Evolutionary conservation across 1,140 invertebrate species (phyloP).

Genomic region (Adelges cooleyi): DNA sequence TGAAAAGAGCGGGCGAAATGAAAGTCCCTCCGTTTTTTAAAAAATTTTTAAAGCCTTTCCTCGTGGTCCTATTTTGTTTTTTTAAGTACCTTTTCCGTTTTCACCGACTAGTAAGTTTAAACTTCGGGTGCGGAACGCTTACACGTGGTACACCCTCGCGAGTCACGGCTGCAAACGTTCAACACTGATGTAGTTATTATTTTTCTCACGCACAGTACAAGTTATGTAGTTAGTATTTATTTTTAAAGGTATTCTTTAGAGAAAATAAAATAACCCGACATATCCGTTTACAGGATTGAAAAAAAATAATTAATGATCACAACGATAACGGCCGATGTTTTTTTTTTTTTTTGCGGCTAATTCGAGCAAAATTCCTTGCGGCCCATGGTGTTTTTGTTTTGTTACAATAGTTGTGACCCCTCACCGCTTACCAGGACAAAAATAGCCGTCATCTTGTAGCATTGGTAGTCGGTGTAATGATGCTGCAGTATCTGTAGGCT

Average conservation of each 20-base stretch:
- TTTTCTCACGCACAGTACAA: not conserved
- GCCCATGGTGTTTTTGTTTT: not conserved
- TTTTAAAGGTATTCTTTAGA: not conserved
- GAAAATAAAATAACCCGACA: not conserved
- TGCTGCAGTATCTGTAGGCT: too few species aligned
- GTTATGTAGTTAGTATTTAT: too few species aligned
- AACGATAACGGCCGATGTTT: not conserved
- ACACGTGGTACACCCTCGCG: not conserved
- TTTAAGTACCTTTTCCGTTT: not conserved
- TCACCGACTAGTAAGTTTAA: not conserved
- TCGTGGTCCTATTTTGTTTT: not conserved
- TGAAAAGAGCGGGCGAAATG: not conserved
- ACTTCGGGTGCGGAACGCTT: not conserved
- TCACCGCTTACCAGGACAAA: too few species aligned
- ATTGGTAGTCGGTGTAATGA: too few species aligned
- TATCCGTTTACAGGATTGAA: not conserved
- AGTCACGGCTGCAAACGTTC: not conserved
- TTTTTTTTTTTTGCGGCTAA: slow-evolving; percentile 12
- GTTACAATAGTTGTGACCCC: too few species aligned
- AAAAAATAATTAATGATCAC: not conserved
- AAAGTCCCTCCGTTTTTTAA: not conserved
- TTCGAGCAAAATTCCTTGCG: slow-evolving; percentile 11
- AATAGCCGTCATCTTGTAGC: too few species aligned
- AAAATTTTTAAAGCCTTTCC: not conserved
- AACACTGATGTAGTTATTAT: not conserved